phyloP scores from a whole-genome alignment of 2,113 vertebrate genomes.

The Neomonachus schauinslandi region DNA sequence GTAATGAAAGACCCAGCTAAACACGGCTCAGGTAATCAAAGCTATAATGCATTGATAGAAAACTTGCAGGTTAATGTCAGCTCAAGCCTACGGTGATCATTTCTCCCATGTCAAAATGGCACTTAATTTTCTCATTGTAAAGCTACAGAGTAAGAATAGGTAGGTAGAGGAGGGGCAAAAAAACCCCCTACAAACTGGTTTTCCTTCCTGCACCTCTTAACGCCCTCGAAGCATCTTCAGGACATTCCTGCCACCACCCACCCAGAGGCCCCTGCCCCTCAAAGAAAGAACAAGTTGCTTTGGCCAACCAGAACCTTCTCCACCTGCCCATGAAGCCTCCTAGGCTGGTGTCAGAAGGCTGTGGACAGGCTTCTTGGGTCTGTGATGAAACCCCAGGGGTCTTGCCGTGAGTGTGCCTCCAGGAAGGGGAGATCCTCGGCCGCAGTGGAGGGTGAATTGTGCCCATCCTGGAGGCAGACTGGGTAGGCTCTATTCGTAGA shows the following conservation, averaged over 20 bases:
- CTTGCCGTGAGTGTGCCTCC: too few relatives aligned
- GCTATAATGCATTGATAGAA: background rate
- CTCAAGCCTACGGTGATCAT: slow-evolving; percentile 47
- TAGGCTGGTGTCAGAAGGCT: background rate
- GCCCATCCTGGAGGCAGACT: background rate
- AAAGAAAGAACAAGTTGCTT: background rate
- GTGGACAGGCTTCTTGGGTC: background rate
- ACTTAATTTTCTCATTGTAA: slow-evolving; percentile 61
- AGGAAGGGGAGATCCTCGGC: background rate
- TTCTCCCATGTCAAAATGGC: slow-evolving; percentile 58
- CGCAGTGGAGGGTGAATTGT: fast-evolving
- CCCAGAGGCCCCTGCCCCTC: background rate
- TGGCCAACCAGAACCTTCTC: background rate
- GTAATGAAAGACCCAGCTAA: background rate
- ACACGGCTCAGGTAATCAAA: background rate
- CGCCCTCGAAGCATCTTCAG: background rate
- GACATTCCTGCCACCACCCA: background rate
- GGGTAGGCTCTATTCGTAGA: background rate
- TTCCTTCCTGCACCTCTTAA: background rate
- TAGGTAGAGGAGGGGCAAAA: background rate
- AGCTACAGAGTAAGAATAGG: background rate
- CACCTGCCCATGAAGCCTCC: background rate
- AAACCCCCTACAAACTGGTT: background rate
- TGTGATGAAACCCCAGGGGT: too few relatives aligned
- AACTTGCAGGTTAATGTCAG: slow-evolving; percentile 53